A percentile compares a stretch with the other conserved stretches of the same genome.
Evolutionary conservation across 1,140 invertebrate genomes (phyloP).

Genomic region (Cydia amplana): DNA sequence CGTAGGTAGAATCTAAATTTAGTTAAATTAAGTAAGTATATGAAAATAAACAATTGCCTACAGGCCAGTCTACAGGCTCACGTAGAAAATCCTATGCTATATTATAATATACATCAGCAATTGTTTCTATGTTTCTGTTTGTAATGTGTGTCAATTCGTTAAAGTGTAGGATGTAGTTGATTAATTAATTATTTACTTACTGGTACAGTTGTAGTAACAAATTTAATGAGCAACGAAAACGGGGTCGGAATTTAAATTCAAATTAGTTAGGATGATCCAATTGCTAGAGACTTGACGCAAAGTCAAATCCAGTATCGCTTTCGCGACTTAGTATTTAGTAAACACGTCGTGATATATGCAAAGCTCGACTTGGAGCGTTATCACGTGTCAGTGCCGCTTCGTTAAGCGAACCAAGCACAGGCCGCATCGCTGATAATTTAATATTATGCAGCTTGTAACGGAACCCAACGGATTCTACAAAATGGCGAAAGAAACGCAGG

Average conservation of each 20-base stretch:
- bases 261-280: not conserved
- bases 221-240: not conserved
- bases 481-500: not conserved
- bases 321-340: constrained; percentile 30
- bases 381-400: constrained; percentile 25
- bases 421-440: not conserved
- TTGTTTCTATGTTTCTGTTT: too few relatives aligned
- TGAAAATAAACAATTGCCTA: too few relatives aligned
- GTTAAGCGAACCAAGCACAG: constrained; percentile 9
- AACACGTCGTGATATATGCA: constrained; percentile 22
- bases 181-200: not conserved
- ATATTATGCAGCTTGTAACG: constrained; percentile 16
- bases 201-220: not conserved
- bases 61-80: too few relatives aligned
- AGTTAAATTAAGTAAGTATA: too few relatives aligned
- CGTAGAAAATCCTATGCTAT: too few relatives aligned
- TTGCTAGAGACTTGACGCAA: constrained; percentile 4
- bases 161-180: not conserved
- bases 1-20: too few relatives aligned
- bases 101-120: too few relatives aligned
- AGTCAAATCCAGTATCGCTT: constrained; percentile 18
- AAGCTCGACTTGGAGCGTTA: not conserved
- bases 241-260: not conserved
- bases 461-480: not conserved
- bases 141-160: not conserved